phyloP scores from a whole-genome alignment of 2,888 invertebrate species.

The Heliconius cydno region DNA sequence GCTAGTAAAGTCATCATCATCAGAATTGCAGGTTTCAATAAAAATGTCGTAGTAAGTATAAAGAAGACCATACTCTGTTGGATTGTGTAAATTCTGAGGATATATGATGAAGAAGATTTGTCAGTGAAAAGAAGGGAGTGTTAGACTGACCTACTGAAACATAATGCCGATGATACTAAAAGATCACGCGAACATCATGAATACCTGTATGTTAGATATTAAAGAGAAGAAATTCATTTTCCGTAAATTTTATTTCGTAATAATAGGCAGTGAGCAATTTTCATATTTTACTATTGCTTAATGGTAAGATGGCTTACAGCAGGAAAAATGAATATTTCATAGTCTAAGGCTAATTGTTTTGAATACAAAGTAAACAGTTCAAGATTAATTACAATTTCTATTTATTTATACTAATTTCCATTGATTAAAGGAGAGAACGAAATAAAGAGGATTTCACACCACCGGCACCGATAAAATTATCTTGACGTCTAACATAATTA shows the following conservation, averaged over 20 bases:
- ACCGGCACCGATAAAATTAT: not conserved
- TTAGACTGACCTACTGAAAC: not conserved
- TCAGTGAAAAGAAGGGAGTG: not conserved
- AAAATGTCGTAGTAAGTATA: too few relatives aligned
- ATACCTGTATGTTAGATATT: too few relatives aligned
- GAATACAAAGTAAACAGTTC: slow-evolving; percentile 2
- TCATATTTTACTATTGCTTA: not conserved
- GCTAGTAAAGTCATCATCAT: too few relatives aligned
- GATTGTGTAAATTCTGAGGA: not conserved
- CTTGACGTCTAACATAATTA: not conserved
- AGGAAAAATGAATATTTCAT: slow-evolving; percentile 11
- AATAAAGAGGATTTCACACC: slow-evolving; percentile 1
- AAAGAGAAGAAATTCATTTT: too few relatives aligned
- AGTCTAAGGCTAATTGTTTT: slow-evolving; percentile 1
- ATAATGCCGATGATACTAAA: not conserved
- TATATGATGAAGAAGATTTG: not conserved
- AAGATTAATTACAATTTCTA: slow-evolving; percentile 9
- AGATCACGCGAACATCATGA: not conserved
- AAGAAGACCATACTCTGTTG: not conserved
- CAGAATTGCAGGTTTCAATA: too few relatives aligned
- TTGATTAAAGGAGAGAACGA: not conserved
- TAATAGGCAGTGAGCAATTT: not conserved
- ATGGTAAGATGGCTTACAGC: not conserved
- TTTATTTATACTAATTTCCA: slow-evolving; percentile 5
- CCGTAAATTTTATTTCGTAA: too few relatives aligned